Evolutionary conservation across 2,797 vertebrate species (phyloP).

Genomic region (Cheirogaleus major): DNA sequence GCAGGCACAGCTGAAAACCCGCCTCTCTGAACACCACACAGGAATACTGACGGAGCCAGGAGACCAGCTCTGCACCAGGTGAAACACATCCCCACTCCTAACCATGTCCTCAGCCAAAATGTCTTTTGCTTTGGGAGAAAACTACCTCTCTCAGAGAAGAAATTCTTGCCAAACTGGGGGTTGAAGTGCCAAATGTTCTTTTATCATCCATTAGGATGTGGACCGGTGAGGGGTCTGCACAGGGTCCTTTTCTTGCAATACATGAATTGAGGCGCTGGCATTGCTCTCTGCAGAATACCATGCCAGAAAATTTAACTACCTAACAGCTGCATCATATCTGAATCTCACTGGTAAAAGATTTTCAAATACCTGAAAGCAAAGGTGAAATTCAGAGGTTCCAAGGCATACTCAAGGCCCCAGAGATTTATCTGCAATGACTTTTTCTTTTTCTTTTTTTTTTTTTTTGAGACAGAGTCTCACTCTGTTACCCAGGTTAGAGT

Average conservation of each 20-base stretch:
- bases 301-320: background rate
- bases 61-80: background rate
- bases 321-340: background rate
- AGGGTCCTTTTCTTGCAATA: background rate
- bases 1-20: background rate
- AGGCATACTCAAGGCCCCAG: background rate
- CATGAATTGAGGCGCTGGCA: background rate
- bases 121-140: background rate
- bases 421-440: background rate
- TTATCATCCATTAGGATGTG: background rate
- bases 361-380: background rate
- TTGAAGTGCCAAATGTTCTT: background rate
- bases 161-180: background rate
- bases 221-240: background rate
- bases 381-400: background rate
- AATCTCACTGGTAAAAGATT: background rate
- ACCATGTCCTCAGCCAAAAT: background rate
- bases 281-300: background rate
- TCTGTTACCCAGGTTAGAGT: too few relatives aligned
- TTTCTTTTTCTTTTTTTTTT: background rate
- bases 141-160: background rate
- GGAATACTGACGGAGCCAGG: background rate
- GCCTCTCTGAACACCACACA: background rate
- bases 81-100: too few relatives aligned
- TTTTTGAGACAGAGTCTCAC: too few relatives aligned